These are phyloP conservation scores for Allophyes oxyacanthae DNA, from an alignment of 2,888 invertebrate species.

Conservation along the genomic window DNA sequence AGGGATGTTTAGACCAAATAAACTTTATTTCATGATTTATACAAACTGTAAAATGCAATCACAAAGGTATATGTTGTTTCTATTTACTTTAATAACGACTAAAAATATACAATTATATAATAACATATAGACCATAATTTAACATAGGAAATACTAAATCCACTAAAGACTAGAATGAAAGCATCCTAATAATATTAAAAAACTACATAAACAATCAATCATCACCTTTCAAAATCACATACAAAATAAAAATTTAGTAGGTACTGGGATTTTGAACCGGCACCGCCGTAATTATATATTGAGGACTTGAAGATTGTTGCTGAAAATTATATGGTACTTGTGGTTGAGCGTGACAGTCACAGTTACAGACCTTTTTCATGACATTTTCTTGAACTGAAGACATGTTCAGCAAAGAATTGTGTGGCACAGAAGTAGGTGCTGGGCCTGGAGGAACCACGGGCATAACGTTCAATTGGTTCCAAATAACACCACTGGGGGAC, in stretches of 20 bases:
- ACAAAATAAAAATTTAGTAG: slow-evolving; percentile 10
- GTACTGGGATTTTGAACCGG: slow-evolving; percentile 60
- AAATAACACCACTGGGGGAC: slow-evolving; percentile 65
- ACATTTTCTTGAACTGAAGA: slow-evolving; percentile 35
- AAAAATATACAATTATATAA: no score
- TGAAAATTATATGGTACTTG: slow-evolving; percentile 45
- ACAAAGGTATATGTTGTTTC: background rate
- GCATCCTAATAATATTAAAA: background rate
- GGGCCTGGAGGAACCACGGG: slow-evolving; percentile 59
- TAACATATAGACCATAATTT: no score
- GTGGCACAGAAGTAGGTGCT: slow-evolving; percentile 39
- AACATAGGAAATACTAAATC: background rate
- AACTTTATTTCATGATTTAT: slow-evolving; percentile 1
- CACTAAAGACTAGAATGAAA: slow-evolving; percentile 10
- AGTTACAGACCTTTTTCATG: slow-evolving; percentile 61
- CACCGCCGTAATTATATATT: slow-evolving; percentile 68
- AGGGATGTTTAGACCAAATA: background rate
- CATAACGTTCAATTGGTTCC: slow-evolving; percentile 69
- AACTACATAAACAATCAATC: background rate
- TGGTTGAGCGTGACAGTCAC: slow-evolving; percentile 67
- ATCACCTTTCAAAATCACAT: background rate
- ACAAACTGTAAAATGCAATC: background rate
- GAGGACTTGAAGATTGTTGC: slow-evolving; percentile 54
- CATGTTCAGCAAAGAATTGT: slow-evolving; percentile 34
- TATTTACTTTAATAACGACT: background rate